A percentile compares a stretch with the other conserved stretches of the same genome.
These are phyloP conservation scores for Lynx canadensis DNA, from an alignment of 2,113 vertebrate species.

Conservation along the genomic window DNA sequence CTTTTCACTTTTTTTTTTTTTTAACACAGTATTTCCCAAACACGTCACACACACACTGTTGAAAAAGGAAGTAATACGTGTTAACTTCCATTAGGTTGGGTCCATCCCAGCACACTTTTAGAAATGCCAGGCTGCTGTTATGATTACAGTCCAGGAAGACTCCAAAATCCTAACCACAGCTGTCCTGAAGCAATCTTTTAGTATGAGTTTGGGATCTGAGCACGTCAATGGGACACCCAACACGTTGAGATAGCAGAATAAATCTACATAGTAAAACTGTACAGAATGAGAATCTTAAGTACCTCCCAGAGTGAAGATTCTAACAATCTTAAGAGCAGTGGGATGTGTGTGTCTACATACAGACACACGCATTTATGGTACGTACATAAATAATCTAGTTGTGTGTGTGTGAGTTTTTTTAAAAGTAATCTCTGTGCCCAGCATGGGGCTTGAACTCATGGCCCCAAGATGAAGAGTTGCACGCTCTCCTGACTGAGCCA, in stretches of 20 bases:
- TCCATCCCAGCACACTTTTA: accelerated
- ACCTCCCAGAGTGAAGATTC: too few relatives aligned
- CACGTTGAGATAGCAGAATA: accelerated
- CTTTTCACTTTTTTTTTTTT: too few relatives aligned
- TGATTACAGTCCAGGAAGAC: background rate
- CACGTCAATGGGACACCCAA: accelerated
- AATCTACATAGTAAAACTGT: accelerated
- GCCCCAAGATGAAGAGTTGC: background rate
- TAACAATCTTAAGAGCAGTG: background rate
- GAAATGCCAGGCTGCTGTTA: accelerated
- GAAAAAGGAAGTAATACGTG: background rate
- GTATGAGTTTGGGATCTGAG: background rate
- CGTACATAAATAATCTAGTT: background rate
- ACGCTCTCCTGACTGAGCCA: background rate
- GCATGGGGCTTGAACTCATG: background rate
- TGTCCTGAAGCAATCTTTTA: background rate
- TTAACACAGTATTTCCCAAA: background rate
- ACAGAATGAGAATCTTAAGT: background rate
- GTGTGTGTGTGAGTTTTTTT: background rate
- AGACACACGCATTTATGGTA: background rate
- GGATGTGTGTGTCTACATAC: accelerated
- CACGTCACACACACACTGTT: accelerated
- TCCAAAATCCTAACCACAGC: too few relatives aligned
- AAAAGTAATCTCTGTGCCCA: background rate
- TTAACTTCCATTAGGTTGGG: accelerated